Evolutionary conservation across 2,888 invertebrate genomes (phyloP).

Genomic region (Napeogenes sylphis): DNA sequence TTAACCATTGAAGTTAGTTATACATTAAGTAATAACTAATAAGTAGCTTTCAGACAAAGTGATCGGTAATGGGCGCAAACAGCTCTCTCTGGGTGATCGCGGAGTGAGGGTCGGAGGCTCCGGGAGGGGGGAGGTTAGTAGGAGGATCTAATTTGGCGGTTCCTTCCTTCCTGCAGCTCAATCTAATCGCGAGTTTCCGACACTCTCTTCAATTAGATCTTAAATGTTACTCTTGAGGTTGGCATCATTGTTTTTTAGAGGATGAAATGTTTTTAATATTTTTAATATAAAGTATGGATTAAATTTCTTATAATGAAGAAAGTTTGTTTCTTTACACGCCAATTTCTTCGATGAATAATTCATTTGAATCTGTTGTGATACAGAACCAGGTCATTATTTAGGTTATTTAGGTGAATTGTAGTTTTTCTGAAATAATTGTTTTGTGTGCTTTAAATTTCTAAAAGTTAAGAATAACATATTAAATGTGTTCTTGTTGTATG

Average conservation of each 20-base stretch:
- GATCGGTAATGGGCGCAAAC: conserved; percentile 62
- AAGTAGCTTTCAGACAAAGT: conserved; percentile 43
- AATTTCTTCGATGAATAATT: no score
- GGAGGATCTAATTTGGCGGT: conserved; percentile 65
- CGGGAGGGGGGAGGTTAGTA: conserved; percentile 44
- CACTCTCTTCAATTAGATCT: conserved; percentile 26
- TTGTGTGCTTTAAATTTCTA: no score
- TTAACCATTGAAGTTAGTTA: conserved; percentile 35
- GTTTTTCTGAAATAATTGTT: no score
- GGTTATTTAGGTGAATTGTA: no score
- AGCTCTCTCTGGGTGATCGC: conserved; percentile 54
- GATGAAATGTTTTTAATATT: conserved; percentile 3
- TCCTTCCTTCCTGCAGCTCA: conserved; percentile 66
- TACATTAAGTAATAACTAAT: background rate
- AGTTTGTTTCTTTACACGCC: no score
- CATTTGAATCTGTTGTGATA: no score
- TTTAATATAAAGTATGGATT: background rate
- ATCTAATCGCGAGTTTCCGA: conserved; percentile 46
- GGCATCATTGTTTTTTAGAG: background rate
- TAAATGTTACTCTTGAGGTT: background rate
- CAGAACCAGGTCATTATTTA: no score
- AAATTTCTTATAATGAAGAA: background rate
- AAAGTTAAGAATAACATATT: no score
- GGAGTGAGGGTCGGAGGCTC: conserved; percentile 45
- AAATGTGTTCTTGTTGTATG: no score